Conservation (phyloP, 2,797 vertebrate genomes). For the Prunella strophiata region DNA sequence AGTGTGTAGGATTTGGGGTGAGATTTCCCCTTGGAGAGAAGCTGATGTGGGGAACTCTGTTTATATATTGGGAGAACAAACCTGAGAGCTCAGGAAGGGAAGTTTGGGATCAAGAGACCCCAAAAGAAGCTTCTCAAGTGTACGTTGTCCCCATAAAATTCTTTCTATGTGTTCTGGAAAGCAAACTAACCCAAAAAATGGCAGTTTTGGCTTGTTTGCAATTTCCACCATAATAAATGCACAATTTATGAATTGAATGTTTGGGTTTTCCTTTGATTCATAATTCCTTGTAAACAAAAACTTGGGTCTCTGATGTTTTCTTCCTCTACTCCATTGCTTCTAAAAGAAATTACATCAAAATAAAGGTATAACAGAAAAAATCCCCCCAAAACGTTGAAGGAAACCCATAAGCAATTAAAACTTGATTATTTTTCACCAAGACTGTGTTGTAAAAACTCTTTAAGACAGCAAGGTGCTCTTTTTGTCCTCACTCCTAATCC, state of each 20-base stretch:
- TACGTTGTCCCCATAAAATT: neutral
- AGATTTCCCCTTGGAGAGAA: neutral
- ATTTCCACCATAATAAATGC: neutral
- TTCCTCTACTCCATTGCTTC: neutral
- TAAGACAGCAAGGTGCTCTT: rapidly evolving
- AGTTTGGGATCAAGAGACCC: neutral
- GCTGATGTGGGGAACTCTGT: neutral
- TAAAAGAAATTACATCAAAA: neutral
- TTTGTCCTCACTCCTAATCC: neutral
- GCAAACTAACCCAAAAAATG: rapidly evolving
- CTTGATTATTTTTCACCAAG: neutral
- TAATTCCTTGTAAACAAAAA: neutral
- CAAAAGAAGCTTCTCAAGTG: neutral
- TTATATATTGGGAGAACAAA: neutral
- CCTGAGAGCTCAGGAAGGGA: neutral
- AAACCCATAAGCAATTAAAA: neutral
- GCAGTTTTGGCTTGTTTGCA: neutral
- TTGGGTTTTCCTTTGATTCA: neutral
- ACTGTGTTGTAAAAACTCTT: rapidly evolving
- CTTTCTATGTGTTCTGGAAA: neutral
- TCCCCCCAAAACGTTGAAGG: neutral
- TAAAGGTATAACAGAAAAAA: neutral
- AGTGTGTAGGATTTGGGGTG: rapidly evolving
- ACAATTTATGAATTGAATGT: neutral
- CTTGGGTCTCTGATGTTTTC: neutral